Base-by-base conservation (phyloP, 1,140 invertebrate genomes). In the Cydia pomonella region DNA sequence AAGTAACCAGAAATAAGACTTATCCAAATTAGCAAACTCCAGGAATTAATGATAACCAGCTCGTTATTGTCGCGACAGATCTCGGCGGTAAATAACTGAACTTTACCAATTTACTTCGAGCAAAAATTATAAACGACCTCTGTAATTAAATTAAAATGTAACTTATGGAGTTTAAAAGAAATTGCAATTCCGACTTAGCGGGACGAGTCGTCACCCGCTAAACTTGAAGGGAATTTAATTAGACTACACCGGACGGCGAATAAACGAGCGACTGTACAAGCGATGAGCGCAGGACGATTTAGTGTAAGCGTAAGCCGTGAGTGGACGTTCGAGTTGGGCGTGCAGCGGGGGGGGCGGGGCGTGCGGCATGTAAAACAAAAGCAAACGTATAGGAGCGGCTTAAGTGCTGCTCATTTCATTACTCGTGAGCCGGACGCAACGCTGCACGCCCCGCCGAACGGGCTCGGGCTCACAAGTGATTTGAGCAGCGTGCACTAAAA, bases 61-160 rank as follows among this genome's bases (percentile, higher is more conserved):
- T 75, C 76, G 76, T 83, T 80, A 76, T 83, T 85, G 84, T 85
- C 82, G 80, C 80, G 73, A 82, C 80, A 83, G 82, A 88, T 87
- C 81, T 75, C 76, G 73, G 82, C 81, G 77, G 89, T 89, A 89
- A 89, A 91, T 89, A 89, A 84, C 78, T 87, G 29, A 91, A 91
- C 84, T 91, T 91, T 84, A 74, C 81, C 84, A 91, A 89, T 91
- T 91, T 85, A 78, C 79, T 83, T 84, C 81, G 72, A 79, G 82
- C 80, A 84, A 86, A 85, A 88, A 90, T 90, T 90, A 90, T 87
- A 88, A 88, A 80, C 82, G 80, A 84, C 81, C 76, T 59, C 80
- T 82, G 84, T 89, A 88, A 88, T 90, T 90, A 89, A 90, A 89
- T 91, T 90, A 87, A 88, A 88, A 89, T 85, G 82, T 86, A 90